Evolutionary conservation across 2,113 vertebrate species (phyloP), one percentile per base, ranked within the genome.

Genomic region (Cervus canadensis): DNA sequence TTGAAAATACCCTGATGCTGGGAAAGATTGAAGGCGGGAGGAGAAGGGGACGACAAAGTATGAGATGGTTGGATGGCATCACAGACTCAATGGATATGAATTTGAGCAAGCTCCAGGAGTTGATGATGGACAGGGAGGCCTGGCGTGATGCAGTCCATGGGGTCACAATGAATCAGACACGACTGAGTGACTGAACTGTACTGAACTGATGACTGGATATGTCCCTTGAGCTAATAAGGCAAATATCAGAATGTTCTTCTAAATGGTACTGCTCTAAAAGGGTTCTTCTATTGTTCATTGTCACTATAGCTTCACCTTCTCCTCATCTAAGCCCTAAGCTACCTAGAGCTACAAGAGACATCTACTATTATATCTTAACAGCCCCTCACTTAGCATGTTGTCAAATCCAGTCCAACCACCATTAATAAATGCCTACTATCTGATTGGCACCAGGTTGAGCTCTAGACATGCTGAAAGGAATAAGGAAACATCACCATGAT

Each of bases 401-500:
- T 82, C 87, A 88, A 95, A 87, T 71, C 43, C 36, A 95, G 43
- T 76, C 17, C 62, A 71, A 43, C 33, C 59, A 95, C 95, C 36
- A 64, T 91, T 84, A 64, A 71, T 95, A 62, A 97, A 93, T 81
- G 91, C 19, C 52, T 95, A 93, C 78, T 86, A 7, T 67, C 93
- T 0, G 14, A 87, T 26, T 8, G 28, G 74, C 45, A 91, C 21
- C 33, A 78, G 19, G 23, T 82, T 94, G 81, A 90, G 26, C 26
- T 52, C 62, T 92, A n/a, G 50, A 96, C 57, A 92, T 86, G n/a
- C 40, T 95, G 40, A 87, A 95, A 95, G 48, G 40, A 88, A 43
- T 33, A 83, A 95, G 81, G 97, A 84, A 96, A 95, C 86, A 91
- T 71, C 50, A 95, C 85, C 54, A 71, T 57, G 33, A 28, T 96